Percentiles rank a stretch among this genome's conserved stretches.
These are phyloP conservation scores for Tenthredo distinguenda DNA, from an alignment of 2,888 invertebrate species.

Conservation along the genomic window DNA sequence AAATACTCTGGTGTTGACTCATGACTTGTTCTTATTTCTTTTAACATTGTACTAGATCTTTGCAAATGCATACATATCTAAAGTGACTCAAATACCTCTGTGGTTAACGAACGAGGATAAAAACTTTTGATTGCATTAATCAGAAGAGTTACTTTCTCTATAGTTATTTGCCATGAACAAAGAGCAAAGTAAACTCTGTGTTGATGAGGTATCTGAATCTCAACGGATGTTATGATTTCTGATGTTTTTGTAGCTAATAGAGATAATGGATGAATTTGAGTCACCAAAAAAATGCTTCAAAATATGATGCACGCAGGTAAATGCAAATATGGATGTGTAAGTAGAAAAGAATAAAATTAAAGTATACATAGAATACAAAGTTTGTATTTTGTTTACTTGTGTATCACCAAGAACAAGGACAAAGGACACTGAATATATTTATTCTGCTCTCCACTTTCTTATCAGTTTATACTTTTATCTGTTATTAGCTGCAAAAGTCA, in stretches of 20 bases:
- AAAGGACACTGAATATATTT: not conserved
- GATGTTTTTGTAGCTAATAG: not conserved
- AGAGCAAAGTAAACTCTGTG: not conserved
- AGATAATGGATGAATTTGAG: slow-evolving; percentile 2
- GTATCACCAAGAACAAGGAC: not conserved
- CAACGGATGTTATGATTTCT: not conserved
- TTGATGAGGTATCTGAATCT: not conserved
- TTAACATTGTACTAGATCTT: not conserved
- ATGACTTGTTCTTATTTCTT: not conserved
- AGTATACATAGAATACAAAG: not conserved
- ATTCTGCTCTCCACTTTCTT: not conserved
- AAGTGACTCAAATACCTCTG: not conserved
- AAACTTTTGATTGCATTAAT: not conserved
- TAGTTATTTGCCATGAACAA: not conserved
- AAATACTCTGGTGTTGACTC: not conserved
- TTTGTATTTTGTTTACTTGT: not conserved
- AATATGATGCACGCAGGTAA: not conserved
- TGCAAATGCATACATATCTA: not conserved
- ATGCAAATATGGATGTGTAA: not conserved
- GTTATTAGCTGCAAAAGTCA: slow-evolving; percentile 8
- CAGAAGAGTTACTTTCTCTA: not conserved
- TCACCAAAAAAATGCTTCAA: not conserved
- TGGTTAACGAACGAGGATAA: not conserved
- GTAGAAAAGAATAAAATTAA: not conserved
- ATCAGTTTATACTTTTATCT: slow-evolving; percentile 26